These are phyloP conservation scores for Horisme vitalbata DNA, from an alignment of 2,888 invertebrate genomes.

Conservation along the genomic window DNA sequence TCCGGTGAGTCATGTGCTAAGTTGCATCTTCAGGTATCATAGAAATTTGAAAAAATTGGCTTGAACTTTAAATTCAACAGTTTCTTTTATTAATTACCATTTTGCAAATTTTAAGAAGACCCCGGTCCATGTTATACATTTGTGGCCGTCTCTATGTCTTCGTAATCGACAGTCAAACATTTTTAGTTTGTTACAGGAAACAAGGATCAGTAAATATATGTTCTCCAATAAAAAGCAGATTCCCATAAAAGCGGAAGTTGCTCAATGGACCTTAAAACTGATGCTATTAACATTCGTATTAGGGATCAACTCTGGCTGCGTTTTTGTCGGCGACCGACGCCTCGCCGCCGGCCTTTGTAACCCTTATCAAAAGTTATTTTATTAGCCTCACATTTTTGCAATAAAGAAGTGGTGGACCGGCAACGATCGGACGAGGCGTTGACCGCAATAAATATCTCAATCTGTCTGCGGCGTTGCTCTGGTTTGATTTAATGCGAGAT, in stretches of 20 bases:
- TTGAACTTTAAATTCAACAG: no score
- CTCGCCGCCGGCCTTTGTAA: constrained; percentile 3
- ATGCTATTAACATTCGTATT: constrained; percentile 21
- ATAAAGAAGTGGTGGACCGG: constrained; percentile 28
- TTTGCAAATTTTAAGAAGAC: no score
- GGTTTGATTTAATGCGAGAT: constrained; percentile 17
- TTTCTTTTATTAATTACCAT: no score
- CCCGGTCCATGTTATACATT: no score
- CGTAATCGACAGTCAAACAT: no score
- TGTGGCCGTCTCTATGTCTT: no score
- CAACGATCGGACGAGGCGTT: constrained; percentile 19
- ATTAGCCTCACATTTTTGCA: constrained; percentile 22
- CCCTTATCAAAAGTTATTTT: constrained; percentile 27
- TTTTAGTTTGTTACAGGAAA: no score
- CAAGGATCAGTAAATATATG: no score
- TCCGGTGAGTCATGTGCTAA: no score
- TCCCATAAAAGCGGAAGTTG: constrained; percentile 2
- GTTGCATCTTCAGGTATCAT: no score
- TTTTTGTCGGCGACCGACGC: constrained; percentile 11
- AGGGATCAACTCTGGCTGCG: constrained; percentile 10
- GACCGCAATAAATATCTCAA: constrained; percentile 29
- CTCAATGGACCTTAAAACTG: constrained; percentile 4
- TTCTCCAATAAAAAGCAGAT: neutral
- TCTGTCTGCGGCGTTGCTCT: constrained; percentile 19
- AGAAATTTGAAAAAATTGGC: no score